Base-by-base conservation (phyloP, 2,888 invertebrate species). In the Portevinia maculata region DNA sequence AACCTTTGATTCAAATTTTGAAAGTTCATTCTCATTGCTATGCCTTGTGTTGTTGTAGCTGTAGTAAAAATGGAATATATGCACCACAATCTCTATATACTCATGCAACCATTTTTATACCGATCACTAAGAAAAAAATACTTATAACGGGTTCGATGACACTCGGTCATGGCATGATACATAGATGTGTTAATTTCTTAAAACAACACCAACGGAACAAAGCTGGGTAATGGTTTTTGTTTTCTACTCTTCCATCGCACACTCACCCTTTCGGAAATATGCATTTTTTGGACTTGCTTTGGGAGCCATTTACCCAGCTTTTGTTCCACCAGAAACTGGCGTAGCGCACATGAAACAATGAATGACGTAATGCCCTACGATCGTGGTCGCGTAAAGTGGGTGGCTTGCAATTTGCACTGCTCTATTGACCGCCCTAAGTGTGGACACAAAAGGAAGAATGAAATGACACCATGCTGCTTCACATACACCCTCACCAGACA, bases 141-240 rank as follows among this genome's bases (percentile, higher is more conserved):
- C 39, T 37, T 37, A 69, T 30, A 48, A 17, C 70, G 19, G 65
- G 81, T 81, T 76, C 64, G 65, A 76, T 64, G 76, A 70, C 81
- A 53, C 30, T 41, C 37, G 24, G 37, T 52, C 70, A 71, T 65
- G 60, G 76, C n/a, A n/a, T n/a, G n/a, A n/a, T n/a, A n/a, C n/a
- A n/a, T 81, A 81, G 81, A 81, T 65, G 70, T 81, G 81, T 76
- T 81, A 81, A 81, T 81, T 81, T 70, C 76, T 76, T 48, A 21
- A 65, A 59, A 70, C 67, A 62, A 55, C 41, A 75, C 74, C 57
- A 79, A 69, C 57, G 70, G 64, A 70, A 19, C 52, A 65, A 64
- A 37, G 17, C 5, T 11, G 17, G 9, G 11, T 44, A 9, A 19
- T 19, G 7, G 8, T 9, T 11, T 44, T 9, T 19, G 19, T 44